phyloP scores from a whole-genome alignment of 2,797 vertebrate genomes.

The Notoglanidium macrostoma region DNA sequence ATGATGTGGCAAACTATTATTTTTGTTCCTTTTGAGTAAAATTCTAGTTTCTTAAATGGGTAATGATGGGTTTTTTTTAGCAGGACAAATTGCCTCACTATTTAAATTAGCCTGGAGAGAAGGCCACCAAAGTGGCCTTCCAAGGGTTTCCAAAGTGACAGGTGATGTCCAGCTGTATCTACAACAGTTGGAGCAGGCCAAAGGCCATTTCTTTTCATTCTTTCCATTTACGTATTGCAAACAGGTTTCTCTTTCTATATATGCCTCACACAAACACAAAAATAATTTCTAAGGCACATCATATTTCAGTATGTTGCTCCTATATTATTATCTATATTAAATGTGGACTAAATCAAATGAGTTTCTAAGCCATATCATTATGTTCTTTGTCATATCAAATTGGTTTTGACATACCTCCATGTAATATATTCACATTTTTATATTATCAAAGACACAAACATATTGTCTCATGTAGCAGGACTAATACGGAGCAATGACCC shows the following conservation, averaged over 20 bases:
- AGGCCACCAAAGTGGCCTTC: conserved; percentile 15
- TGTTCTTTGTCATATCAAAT: background rate
- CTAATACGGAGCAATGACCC: background rate
- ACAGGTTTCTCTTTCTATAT: background rate
- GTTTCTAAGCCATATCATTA: background rate
- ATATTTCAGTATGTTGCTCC: background rate
- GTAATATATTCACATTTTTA: background rate
- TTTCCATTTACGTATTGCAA: background rate
- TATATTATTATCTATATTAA: background rate
- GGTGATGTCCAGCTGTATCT: conserved; percentile 48
- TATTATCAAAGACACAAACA: background rate
- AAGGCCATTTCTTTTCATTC: background rate
- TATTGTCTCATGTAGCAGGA: background rate
- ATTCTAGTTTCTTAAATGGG: background rate
- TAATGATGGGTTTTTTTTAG: conserved; percentile 21
- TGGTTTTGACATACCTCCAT: background rate
- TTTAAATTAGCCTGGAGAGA: background rate
- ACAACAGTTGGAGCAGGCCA: conserved; percentile 3
- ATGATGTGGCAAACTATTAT: background rate
- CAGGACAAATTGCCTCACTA: conserved; percentile 24
- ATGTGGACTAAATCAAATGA: conserved; percentile 2
- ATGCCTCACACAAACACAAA: background rate
- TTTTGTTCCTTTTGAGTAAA: background rate
- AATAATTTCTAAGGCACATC: background rate
- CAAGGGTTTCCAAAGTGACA: conserved; percentile 33